Evolutionary conservation across 2,888 invertebrate species (phyloP).

Genomic region (Thecocarcelia acutangulata): DNA sequence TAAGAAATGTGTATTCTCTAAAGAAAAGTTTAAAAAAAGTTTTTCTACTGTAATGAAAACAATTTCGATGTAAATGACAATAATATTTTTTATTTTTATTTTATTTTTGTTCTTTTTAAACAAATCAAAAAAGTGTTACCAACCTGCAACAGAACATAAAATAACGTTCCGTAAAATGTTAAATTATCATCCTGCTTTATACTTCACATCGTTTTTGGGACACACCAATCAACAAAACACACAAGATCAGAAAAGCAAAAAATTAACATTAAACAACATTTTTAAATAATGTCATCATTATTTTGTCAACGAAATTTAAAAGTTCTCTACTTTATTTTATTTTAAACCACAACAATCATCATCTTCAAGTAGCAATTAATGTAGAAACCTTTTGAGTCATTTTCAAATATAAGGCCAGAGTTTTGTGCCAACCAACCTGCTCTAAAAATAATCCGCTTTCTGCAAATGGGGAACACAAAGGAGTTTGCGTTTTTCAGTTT

Average conservation of each 20-base stretch:
- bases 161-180: slow-evolving; percentile 31
- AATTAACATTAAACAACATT: slow-evolving; percentile 40
- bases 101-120: slow-evolving; percentile 43
- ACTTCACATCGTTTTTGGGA: slow-evolving; percentile 51
- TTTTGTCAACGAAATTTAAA: slow-evolving; percentile 36
- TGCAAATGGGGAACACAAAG: slow-evolving; percentile 26
- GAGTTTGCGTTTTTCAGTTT: slow-evolving; percentile 34
- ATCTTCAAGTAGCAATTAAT: slow-evolving; percentile 47
- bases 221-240: slow-evolving; percentile 42
- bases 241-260: slow-evolving; percentile 17
- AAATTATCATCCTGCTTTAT: slow-evolving; percentile 45
- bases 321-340: slow-evolving; percentile 31
- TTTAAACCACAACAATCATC: slow-evolving; percentile 41
- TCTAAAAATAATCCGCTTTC: slow-evolving; percentile 33
- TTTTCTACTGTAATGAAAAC: slow-evolving; percentile 35
- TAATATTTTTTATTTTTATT: slow-evolving; percentile 47
- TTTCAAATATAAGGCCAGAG: slow-evolving; percentile 40
- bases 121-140: slow-evolving; percentile 52
- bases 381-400: slow-evolving; percentile 15
- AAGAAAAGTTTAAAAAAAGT: slow-evolving; percentile 32
- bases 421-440: slow-evolving; percentile 33
- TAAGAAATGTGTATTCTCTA: slow-evolving; percentile 31
- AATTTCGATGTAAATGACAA: slow-evolving; percentile 48
- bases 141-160: slow-evolving; percentile 37
- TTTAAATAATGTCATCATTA: slow-evolving; percentile 44